phyloP scores from a whole-genome alignment of 1,140 invertebrate species.

The Bicyclus anynana region DNA sequence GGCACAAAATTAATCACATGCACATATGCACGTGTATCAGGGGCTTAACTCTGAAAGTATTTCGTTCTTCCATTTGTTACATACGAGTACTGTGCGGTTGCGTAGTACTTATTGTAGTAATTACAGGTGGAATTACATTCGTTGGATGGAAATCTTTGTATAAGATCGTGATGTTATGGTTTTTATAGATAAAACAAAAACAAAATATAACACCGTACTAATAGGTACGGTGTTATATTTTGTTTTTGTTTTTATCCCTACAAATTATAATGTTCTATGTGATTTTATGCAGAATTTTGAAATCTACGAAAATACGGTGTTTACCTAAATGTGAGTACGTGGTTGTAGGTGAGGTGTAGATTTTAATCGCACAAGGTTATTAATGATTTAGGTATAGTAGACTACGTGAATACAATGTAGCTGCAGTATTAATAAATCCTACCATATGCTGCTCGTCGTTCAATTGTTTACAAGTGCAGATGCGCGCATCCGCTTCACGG shows the following conservation, averaged over 20 bases:
- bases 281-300: too few species aligned
- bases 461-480: conserved; percentile 16
- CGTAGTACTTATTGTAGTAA: conserved; percentile 4
- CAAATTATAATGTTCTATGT: too few species aligned
- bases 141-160: background rate
- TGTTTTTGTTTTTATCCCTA: too few species aligned
- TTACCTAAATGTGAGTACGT: too few species aligned
- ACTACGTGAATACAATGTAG: background rate
- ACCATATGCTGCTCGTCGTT: conserved; percentile 2
- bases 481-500: conserved; percentile 8
- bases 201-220: background rate
- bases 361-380: background rate
- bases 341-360: background rate
- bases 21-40: background rate
- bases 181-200: background rate
- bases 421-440: conserved; percentile 4
- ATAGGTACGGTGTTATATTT: too few species aligned
- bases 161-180: background rate
- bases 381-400: background rate
- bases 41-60: background rate
- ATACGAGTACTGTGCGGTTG: conserved; percentile 4
- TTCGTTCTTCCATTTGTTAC: conserved; percentile 8
- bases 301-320: too few species aligned
- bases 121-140: background rate
- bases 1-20: background rate